These are phyloP conservation scores for Pelobates cultripes DNA, from an alignment of 2,797 vertebrate species.

Conservation along the genomic window DNA sequence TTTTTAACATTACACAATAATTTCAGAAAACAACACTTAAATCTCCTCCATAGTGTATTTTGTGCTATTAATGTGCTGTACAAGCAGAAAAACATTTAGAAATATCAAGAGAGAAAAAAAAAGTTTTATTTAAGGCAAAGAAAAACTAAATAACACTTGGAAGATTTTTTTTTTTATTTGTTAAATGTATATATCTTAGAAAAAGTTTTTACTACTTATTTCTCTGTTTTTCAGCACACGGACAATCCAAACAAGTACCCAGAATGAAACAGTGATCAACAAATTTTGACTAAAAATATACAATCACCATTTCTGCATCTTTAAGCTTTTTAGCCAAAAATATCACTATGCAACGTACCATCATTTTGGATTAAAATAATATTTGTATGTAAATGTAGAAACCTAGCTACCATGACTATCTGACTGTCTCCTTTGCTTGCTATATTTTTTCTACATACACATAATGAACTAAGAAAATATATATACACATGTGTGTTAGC, in stretches of 20 bases:
- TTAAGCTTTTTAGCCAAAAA: constrained; percentile 10
- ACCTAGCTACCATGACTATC: background rate
- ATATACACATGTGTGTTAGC: background rate
- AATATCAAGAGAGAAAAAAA: too few relatives aligned
- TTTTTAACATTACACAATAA: too few relatives aligned
- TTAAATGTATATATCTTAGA: too few relatives aligned
- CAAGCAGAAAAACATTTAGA: too few relatives aligned
- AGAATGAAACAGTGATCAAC: constrained; percentile 68
- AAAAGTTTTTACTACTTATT: background rate
- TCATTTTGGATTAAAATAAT: constrained; percentile 15
- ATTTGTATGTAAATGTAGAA: background rate
- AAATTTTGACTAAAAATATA: background rate
- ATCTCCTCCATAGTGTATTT: too few relatives aligned
- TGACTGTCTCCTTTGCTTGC: constrained; percentile 2
- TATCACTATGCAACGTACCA: constrained; percentile 8
- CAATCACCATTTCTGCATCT: constrained; percentile 17
- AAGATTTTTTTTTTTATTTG: too few relatives aligned
- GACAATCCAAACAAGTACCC: constrained; percentile 69
- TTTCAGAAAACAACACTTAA: too few relatives aligned
- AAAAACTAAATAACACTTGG: too few relatives aligned
- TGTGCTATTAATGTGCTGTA: too few relatives aligned
- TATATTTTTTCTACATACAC: constrained; percentile 19
- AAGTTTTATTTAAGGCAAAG: too few relatives aligned
- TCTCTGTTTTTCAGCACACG: constrained; percentile 65
- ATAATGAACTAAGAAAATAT: constrained; percentile 4